These are phyloP conservation scores for Styela plicata DNA, from an alignment of 23 tunicate species.

Conservation along the genomic window DNA sequence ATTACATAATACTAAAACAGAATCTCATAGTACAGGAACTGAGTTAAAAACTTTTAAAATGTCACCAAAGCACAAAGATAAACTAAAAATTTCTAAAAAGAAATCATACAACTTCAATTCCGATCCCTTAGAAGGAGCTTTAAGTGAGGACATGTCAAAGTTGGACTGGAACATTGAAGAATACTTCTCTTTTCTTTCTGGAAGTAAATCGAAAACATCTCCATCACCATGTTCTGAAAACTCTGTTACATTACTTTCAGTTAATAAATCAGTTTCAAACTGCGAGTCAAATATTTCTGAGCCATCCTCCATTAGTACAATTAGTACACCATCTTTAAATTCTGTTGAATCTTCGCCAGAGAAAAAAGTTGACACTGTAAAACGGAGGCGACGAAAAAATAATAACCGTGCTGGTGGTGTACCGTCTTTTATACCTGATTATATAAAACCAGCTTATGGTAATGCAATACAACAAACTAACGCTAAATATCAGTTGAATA, in stretches of 20 bases:
- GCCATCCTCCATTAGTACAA: neutral
- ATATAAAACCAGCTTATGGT: slow-evolving; percentile 4
- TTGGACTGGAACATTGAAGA: slow-evolving; percentile 52
- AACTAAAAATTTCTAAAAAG: neutral
- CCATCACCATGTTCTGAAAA: slow-evolving; percentile 26
- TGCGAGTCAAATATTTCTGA: neutral
- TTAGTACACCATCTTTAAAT: neutral
- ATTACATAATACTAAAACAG: neutral
- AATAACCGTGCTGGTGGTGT: slow-evolving; percentile 16
- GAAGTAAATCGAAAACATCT: slow-evolving; percentile 28
- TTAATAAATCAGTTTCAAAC: slow-evolving; percentile 6
- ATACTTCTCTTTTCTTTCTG: slow-evolving; percentile 49
- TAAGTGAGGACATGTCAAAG: slow-evolving; percentile 41
- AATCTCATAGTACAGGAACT: neutral
- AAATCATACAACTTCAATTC: slow-evolving; percentile 4
- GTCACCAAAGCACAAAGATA: neutral
- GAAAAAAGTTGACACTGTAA: slow-evolving; percentile 17
- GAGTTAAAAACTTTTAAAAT: neutral
- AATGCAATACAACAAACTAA: neutral
- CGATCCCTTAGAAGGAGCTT: slow-evolving; percentile 19
- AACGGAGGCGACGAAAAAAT: slow-evolving; percentile 29
- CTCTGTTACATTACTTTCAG: neutral
- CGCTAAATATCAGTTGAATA: slow-evolving; percentile 10
- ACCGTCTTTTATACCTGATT: slow-evolving; percentile 28
- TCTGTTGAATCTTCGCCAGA: neutral